Base-by-base conservation (phyloP, 2,888 invertebrate genomes). In the Watsonalla cultraria region DNA sequence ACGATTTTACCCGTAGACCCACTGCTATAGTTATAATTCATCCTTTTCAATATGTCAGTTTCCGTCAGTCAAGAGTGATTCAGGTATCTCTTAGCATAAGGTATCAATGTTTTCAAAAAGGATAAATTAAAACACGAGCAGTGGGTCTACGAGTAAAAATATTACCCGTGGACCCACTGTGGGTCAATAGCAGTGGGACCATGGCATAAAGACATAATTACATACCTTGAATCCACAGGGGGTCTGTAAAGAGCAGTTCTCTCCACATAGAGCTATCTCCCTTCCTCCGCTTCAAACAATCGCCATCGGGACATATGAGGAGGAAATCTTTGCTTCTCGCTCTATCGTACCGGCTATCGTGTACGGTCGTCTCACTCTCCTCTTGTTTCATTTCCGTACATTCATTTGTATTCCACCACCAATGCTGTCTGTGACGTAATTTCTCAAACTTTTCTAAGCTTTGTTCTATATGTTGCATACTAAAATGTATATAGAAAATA, bases 231-330 rank as follows among this genome's bases (percentile, higher is more conserved):
- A 72, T 62, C 86, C 89, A 89, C 47, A 84, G 59, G 0, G 84
- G 76, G 64, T 91, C 87, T 0, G 88, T 86, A 53, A 91, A 91
- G 58, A 91, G 55, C 45, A 91, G 54, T 11, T 84, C 86, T 5
- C 66, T 79, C 91, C 91, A 91, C 58, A 87, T 39, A 46, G 72
- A 58, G 49, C 85, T 80, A 54, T 91, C 90, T 7, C 75, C 72
- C 62, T 84, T 88, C 53, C 81, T 78, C 53, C 70, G 68, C 50
- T 68, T 75, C 61, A 91, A 61, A 0, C 78, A 66, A 54, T 89
- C 86, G 0, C 89, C 89, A 53, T 86, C 79, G 0, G 90, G 90
- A 56, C 90, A 89, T 24, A 91, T 57, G 8, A 87, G 62, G 54
- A 91, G 56, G 64, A 80, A 66, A 55, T 90, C 61, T 68, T 88